These are phyloP conservation scores for Trinorchestia longiramus DNA, from an alignment of 1,140 invertebrate species.

Conservation along the genomic window DNA sequence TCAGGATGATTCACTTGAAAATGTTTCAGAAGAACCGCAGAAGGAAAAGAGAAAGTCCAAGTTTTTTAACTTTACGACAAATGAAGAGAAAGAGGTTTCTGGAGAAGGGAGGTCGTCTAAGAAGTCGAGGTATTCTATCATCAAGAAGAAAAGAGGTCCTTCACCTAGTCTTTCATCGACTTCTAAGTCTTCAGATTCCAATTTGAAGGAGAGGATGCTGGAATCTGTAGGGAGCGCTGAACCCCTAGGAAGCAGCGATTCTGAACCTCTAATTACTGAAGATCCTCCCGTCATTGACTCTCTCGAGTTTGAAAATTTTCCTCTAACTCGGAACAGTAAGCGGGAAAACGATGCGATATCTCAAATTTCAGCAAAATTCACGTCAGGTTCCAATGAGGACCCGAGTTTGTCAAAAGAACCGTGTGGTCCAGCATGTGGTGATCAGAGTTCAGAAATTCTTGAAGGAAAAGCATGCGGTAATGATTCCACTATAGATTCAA, in stretches of 20 bases:
- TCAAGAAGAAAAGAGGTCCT: neutral
- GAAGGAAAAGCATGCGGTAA: neutral
- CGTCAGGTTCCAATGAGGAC: neutral
- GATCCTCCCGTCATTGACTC: neutral
- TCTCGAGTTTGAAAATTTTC: conserved; percentile 27
- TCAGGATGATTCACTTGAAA: neutral
- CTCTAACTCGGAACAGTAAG: neutral
- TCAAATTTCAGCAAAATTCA: neutral
- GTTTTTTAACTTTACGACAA: neutral
- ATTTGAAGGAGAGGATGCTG: neutral
- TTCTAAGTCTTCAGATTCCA: neutral
- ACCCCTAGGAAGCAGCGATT: neutral
- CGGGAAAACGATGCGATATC: neutral
- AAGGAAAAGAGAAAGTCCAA: neutral
- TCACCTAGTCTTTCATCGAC: neutral
- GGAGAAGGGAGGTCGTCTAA: neutral
- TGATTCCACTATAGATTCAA: neutral
- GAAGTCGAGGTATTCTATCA: conserved; percentile 13
- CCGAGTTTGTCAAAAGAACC: neutral
- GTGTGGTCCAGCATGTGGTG: neutral
- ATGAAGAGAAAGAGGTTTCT: neutral
- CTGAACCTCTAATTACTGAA: neutral
- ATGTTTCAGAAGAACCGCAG: neutral
- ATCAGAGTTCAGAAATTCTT: neutral
- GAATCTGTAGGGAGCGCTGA: neutral